Evolutionary conservation across 2,113 vertebrate species (phyloP).

Genomic region (Empidonax alnorum): DNA sequence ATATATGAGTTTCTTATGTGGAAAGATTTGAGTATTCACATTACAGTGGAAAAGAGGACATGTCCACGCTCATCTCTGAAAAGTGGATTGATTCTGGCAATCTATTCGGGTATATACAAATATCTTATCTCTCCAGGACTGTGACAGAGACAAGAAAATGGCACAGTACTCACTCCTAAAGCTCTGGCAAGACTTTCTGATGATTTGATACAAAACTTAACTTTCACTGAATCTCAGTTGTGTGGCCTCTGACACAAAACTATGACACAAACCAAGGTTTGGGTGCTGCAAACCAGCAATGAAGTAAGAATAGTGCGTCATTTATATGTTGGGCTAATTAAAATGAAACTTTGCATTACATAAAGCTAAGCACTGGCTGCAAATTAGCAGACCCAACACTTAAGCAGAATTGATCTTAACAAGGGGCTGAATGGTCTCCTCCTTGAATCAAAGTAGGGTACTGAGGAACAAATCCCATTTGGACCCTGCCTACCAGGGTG

Average conservation of each 20-base stretch:
- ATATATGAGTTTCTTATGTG: conserved; percentile 71
- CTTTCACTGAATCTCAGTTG: background rate
- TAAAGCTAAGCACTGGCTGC: background rate
- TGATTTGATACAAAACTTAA: background rate
- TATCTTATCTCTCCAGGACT: conserved; percentile 22
- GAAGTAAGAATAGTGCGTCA: background rate
- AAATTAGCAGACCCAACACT: background rate
- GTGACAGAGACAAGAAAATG: conserved; percentile 34
- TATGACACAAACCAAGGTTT: background rate
- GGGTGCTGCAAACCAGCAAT: background rate
- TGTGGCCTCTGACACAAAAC: background rate
- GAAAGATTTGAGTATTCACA: conserved; percentile 68
- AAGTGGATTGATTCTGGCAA: conserved; percentile 66
- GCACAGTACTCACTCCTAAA: background rate
- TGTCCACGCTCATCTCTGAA: conserved; percentile 47
- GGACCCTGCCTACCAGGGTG: background rate
- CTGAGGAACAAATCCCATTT: background rate
- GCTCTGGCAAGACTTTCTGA: background rate
- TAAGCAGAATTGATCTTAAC: background rate
- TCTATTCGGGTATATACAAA: conserved; percentile 50
- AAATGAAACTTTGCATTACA: background rate
- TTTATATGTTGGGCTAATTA: background rate
- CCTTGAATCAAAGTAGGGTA: background rate
- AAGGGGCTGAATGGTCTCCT: background rate
- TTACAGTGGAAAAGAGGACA: conserved; percentile 53